Base-by-base conservation (phyloP, 2,797 vertebrate genomes). In the Sciurus vulgaris region DNA sequence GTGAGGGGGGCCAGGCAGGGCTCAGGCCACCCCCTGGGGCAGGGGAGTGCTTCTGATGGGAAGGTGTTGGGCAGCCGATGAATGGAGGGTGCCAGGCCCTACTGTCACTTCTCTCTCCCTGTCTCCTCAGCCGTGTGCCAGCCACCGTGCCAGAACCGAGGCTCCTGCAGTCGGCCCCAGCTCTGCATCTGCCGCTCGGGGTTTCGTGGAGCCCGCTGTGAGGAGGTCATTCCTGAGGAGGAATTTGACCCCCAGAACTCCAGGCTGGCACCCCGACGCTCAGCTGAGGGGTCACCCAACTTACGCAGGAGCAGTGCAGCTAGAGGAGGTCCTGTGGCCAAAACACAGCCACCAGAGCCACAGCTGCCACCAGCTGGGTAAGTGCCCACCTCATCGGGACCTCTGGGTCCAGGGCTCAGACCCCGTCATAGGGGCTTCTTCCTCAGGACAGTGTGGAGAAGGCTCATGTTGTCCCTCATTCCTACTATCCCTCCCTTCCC, bases 91-190 rank as follows among this genome's bases (percentile, higher is more conserved):
- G 6, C 77, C 35, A 8, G 41, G 41, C 18, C n/a, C 41, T 11
- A 59, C 51, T 8, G n/a, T 91, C 87, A 98, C 49, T 2, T 87
- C 30, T 41, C 15, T 94, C 30, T 73, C 17, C 81, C 86, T 98
- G 87, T 98, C 83, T 97, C 97, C 76, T 78, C 98, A 99, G 99
- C 99, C 44, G 99, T 99, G 97, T 99, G 99, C 95, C 98, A 99
- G 97, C 99, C 99, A 0, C 99, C 99, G 0, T 99, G 99, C 98
- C 99, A 99, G 98, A 99, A 99, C 98, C 99, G 99, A 17, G 99
- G 99, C 97, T 99, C 99, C 97, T 99, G 99, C 98, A 99, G 99
- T 97, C 99, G 99, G 15, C 99, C 99, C 5, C 99, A 99, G 97
- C 99, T 99, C 96, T 99, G 99, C 6, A 98, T 99, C 96, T 99